Evolutionary conservation across 2,888 invertebrate species (phyloP), one percentile per base, ranked within the genome.

Genomic region (Argyresthia albistria): DNA sequence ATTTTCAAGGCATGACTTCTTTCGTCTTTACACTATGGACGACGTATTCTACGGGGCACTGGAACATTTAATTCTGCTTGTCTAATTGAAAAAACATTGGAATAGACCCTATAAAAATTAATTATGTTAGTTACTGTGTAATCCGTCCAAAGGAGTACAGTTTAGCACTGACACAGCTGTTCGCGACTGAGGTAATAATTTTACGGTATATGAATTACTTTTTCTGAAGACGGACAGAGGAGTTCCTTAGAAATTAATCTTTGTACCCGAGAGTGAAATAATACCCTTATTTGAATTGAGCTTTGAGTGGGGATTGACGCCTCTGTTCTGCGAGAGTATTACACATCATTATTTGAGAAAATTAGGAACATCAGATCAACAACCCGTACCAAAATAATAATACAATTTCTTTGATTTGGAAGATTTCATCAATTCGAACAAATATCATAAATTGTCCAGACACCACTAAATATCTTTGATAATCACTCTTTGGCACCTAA

Each of bases 401-500:
- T 73, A 76, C 45, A 25, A 52, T 75, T 77, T 73, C 70, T 59
- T 46, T 58, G 78, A 76, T 83, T 84, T 81, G 80, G 80, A 86
- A 84, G 80, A 77, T 76, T 76, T 70, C 25, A 69, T 73, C 70
- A 69, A 70, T 64, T 69, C 76, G 68, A 73, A 69, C 68, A 70
- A 64, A 75, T 75, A 81, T 78, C 78, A 75, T 72, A 71, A 64
- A 64, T 79, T 69, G 76, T 78, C 72, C 76, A 72, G 75, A 80
- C 73, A 77, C 70, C 63, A 65, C 62, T 65, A 60, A 57, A 63
- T 67, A 73, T 81, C 87, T 86, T 87, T 86, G 86, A 86, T 87
- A 82, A 73, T 76, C 78, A 78, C 73, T 87, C 87, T 87, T 87
- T 87, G 87, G 87, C 87, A 87, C 86, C 82, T 80, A 80, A 81